These are phyloP conservation scores for Procambarus clarkii DNA, from an alignment of 1,140 invertebrate species.

Conservation along the genomic window DNA sequence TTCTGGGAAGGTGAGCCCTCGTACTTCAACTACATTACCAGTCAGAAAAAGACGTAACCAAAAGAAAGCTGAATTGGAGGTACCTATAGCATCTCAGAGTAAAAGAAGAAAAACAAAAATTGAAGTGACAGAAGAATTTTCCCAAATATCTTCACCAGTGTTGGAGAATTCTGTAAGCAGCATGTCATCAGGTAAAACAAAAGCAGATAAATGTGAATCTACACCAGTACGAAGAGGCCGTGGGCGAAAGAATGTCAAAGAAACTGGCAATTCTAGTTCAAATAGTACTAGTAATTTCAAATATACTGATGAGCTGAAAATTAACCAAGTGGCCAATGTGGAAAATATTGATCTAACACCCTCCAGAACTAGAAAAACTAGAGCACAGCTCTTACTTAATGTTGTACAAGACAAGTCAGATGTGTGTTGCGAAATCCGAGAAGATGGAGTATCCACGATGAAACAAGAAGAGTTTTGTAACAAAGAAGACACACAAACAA, in stretches of 20 bases:
- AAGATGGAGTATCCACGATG: neutral
- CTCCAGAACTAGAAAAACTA: no score
- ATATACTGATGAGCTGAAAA: no score
- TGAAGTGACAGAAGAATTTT: neutral
- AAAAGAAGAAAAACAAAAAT: neutral
- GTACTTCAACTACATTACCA: neutral
- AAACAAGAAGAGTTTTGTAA: neutral
- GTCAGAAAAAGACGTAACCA: neutral
- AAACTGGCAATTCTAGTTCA: no score
- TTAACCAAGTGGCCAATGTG: no score
- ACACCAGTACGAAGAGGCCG: neutral
- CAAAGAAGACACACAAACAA: neutral
- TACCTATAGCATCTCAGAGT: neutral
- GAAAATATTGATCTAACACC: no score
- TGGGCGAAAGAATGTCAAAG: neutral
- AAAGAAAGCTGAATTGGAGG: neutral
- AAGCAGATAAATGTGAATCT: neutral
- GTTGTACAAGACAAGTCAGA: no score
- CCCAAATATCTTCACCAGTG: neutral
- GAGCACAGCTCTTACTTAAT: no score
- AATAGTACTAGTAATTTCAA: no score
- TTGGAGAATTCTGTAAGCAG: neutral
- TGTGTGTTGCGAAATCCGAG: no score
- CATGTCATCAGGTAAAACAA: neutral
- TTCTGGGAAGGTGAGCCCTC: neutral